Percentiles rank a stretch among this genome's conserved stretches.
Evolutionary conservation across 2,888 invertebrate genomes (phyloP).

Genomic region (Microctonus brassicae): DNA sequence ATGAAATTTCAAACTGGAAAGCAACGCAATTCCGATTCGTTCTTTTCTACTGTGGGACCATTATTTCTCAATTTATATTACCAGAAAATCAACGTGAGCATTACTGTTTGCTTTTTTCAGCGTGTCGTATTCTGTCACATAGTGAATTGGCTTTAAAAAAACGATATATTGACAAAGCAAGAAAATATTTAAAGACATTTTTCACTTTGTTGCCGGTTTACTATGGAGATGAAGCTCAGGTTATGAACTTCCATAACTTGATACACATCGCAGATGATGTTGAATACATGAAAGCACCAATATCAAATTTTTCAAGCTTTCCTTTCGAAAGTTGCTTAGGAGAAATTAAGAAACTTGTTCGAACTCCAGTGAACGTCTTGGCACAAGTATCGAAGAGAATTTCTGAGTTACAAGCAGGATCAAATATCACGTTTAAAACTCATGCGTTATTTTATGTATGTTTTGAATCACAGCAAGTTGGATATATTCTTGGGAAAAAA

Average conservation of each 20-base stretch:
- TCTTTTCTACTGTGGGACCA: not conserved
- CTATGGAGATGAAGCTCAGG: not conserved
- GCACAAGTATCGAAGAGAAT: no score
- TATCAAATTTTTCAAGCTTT: conserved; percentile 25
- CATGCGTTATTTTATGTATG: no score
- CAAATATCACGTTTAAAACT: no score
- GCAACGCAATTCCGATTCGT: not conserved
- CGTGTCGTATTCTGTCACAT: no score
- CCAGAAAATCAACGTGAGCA: no score
- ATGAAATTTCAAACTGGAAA: not conserved
- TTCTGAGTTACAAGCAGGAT: conserved; percentile 6
- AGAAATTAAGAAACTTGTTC: conserved; percentile 8
- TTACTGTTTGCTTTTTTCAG: no score
- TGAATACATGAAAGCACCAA: conserved; percentile 21
- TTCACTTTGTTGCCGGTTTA: not conserved
- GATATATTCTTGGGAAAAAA: no score
- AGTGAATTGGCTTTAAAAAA: no score
- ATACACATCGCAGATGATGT: conserved; percentile 40
- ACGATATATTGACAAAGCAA: no score
- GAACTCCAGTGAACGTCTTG: conserved; percentile 24
- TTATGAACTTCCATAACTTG: conserved; percentile 36
- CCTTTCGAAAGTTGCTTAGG: conserved; percentile 33
- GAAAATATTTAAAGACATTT: not conserved
- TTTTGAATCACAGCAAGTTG: no score
- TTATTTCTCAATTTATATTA: no score